A percentile compares a stretch with the other conserved stretches of the same genome.
Evolutionary conservation across 2,113 vertebrate genomes (phyloP).

Genomic region (Calonectris borealis): DNA sequence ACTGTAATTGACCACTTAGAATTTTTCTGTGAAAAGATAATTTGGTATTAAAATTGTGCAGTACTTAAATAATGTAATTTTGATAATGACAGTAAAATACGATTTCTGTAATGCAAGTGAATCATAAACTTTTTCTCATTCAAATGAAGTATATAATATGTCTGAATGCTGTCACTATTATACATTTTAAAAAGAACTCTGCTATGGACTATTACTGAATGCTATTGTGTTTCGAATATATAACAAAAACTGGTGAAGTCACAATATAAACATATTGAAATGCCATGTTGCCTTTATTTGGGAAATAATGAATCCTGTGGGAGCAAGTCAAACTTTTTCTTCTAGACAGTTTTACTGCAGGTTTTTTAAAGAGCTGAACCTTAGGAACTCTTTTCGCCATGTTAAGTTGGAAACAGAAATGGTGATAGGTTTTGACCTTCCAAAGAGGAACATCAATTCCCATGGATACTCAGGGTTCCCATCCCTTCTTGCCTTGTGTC

Average conservation of each 20-base stretch:
- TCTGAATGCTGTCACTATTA: constrained; percentile 31
- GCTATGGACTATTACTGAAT: constrained; percentile 28
- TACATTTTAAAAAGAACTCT: constrained; percentile 5
- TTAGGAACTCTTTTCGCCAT: constrained; percentile 11
- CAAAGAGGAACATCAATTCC: background rate
- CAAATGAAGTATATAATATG: constrained; percentile 56
- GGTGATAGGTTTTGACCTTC: background rate
- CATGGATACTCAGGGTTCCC: background rate
- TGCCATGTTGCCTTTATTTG: constrained; percentile 60
- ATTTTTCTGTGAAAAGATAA: constrained; percentile 61
- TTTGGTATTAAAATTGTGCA: constrained; percentile 55
- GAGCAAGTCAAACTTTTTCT: constrained; percentile 49
- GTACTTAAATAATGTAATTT: constrained; percentile 71
- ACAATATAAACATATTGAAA: constrained; percentile 63
- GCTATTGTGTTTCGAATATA: constrained; percentile 59
- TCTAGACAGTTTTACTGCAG: constrained; percentile 54
- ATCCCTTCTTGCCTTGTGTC: fast-evolving
- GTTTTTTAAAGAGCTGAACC: constrained; percentile 36
- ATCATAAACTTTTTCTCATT: constrained; percentile 69
- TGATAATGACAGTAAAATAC: constrained; percentile 67
- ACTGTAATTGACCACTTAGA: constrained; percentile 11
- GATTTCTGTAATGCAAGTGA: constrained; percentile 51
- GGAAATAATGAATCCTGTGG: constrained; percentile 54
- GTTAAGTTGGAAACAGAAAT: constrained; percentile 11
- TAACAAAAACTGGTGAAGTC: constrained; percentile 51